Evolutionary conservation across 2,888 invertebrate genomes (phyloP), one percentile per base, ranked within the genome.

Genomic region (Drosophila picticornis): DNA sequence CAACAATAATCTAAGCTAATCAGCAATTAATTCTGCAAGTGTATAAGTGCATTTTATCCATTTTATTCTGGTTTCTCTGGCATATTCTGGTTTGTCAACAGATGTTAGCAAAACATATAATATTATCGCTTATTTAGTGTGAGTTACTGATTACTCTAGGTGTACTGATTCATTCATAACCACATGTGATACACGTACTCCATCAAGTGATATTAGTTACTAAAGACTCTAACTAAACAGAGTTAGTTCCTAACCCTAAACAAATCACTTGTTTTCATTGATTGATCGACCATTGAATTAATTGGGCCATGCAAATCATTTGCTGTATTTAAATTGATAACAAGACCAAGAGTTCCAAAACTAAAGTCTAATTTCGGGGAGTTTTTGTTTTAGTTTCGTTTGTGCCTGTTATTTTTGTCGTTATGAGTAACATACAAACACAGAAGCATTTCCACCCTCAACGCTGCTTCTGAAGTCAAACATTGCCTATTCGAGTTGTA

Each of bases 281-380:
- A 84, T 84, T 72, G 88, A 88, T 84, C 73, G 84, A 68, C 31
- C 61, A 51, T 62, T n/a, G 19, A 62, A 31, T 58, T 59, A 66
- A 68, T 83, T 69, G 64, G 80, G 27, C 19, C 62, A 88, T 84
- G 89, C 84, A 88, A 87, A 86, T 82, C 60, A 70, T 34, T 74
- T 61, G 43, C 34, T 64, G 75, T 78, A 74, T 79, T 76, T 81
- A 55, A 59, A 64, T 63, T 76, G 80, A 89, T 89, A 85, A 90
- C 82, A 75, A 83, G 64, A 43, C 55, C 40, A 52, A 46, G 60
- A 46, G 25, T 40, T 13, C 48, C 60, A 75, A 79, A 80, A 85
- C 56, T 75, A 31, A 88, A 86, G 90, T 68, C 79, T 86, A 86
- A 88, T 90, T 90, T 86, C 86, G 86, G 85, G 90, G 88, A 90